Evolutionary conservation across 2,888 invertebrate genomes (phyloP).

Genomic region (Troides aeacus): DNA sequence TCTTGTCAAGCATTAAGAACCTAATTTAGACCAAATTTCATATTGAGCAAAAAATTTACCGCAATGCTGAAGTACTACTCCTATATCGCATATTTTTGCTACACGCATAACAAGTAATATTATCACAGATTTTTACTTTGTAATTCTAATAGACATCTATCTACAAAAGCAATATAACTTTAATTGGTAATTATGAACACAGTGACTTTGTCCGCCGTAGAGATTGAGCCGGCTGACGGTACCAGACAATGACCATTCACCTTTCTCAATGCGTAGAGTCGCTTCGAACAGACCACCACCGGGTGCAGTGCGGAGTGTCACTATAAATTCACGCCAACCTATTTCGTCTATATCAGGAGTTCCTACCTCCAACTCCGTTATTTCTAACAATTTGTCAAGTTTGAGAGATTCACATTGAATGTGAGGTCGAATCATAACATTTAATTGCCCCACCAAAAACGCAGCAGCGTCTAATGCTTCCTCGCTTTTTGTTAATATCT

Average conservation of each 20-base stretch:
- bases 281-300: slow-evolving; percentile 89
- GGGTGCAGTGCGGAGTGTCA: slow-evolving; percentile 83
- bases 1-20: neutral
- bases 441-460: slow-evolving; percentile 83
- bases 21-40: slow-evolving; percentile 6
- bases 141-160: slow-evolving; percentile 37
- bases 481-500: slow-evolving; percentile 75
- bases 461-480: slow-evolving; percentile 80
- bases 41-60: slow-evolving; percentile 16
- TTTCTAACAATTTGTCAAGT: slow-evolving; percentile 82
- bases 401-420: slow-evolving; percentile 83
- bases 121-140: slow-evolving; percentile 36
- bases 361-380: slow-evolving; percentile 80
- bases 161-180: slow-evolving; percentile 89
- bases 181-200: slow-evolving; percentile 86
- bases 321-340: slow-evolving; percentile 81
- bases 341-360: slow-evolving; percentile 55
- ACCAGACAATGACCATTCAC: slow-evolving; percentile 80
- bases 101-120: slow-evolving; percentile 27
- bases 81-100: slow-evolving; percentile 3
- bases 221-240: slow-evolving; percentile 88
- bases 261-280: slow-evolving; percentile 78
- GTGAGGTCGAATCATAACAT: slow-evolving; percentile 80
- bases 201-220: slow-evolving; percentile 89
- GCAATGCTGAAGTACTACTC: slow-evolving; percentile 5